Evolutionary conservation across 2,888 invertebrate genomes (phyloP), one percentile per base, ranked within the genome.

Genomic region (Dorcus parallelipipedus): DNA sequence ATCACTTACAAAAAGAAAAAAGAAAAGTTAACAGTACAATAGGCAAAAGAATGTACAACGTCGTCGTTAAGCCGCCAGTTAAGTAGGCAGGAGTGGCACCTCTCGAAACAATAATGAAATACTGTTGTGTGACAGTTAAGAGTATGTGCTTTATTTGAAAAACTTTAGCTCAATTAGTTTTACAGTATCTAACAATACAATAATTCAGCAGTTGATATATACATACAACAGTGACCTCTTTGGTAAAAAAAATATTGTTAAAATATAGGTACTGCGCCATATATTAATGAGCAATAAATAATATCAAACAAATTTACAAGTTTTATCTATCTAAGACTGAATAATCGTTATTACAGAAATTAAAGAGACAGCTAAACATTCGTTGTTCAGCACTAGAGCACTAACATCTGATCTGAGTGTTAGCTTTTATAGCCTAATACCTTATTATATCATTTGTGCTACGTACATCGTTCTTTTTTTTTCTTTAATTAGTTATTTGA

Each of bases 221-320:
- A 75, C 74, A 68, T 75, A 75, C 74, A 76, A 75, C 72, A 72
- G 71, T 73, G 73, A 74, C 71, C 68, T 73, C 71, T 73, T 73
- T 74, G 71, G 73, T 75, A 72, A 74, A 74, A 75, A 74, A 73
- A 73, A 71, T 69, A 73, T 69, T 65, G 65, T 68, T 70, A 69
- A 71, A 70, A 56, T 56, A 54, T 70, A 70, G 70, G 67, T 71
- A 73, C 71, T 72, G 72, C 71, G 62, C 69, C 69, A 69, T 68
- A 33, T 33, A 67, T 63, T 62, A 69, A 70, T 73, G 73, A 72
- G 72, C 72, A 74, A 73, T 73, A 73, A 74, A 73, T 70, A 69
- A 71, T 72, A 65, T 63, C 63, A 67, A 70, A 70, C 66, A 66
- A 69, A 67, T 70, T 67, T 70, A 69, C 67, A 70, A 69, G 26